Percentiles rank a stretch among this genome's conserved stretches.
Conservation (phyloP, 2,888 invertebrate genomes). For the Sarcophaga carnaria region DNA sequence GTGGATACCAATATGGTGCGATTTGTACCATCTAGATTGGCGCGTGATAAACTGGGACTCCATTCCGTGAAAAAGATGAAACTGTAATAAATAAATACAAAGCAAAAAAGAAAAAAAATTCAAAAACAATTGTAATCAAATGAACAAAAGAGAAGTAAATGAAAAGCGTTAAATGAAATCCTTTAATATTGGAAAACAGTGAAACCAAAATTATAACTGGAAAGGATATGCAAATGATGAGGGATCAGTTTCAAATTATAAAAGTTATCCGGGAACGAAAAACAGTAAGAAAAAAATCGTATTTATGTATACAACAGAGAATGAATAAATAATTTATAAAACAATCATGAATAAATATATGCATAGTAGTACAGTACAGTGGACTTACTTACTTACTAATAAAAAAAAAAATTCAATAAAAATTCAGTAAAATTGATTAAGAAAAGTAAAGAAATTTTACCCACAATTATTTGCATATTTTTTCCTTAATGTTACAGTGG, state of each 20-base stretch:
- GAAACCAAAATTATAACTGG: constrained; percentile 20
- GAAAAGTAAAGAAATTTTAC: no score
- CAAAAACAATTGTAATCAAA: background rate
- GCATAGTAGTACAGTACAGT: constrained; percentile 5
- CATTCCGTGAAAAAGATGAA: constrained; percentile 90
- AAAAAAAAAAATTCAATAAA: background rate
- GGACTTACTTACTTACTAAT: no score
- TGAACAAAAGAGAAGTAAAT: background rate
- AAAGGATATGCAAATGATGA: constrained; percentile 28
- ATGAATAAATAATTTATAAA: constrained; percentile 57
- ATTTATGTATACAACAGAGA: constrained; percentile 12
- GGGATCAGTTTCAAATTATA: constrained; percentile 30
- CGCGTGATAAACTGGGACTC: constrained; percentile 86
- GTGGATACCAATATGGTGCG: constrained; percentile 85
- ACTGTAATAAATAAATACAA: constrained; percentile 79
- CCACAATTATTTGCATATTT: no score
- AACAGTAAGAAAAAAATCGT: constrained; percentile 41
- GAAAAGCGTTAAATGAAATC: constrained; percentile 17
- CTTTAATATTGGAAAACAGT: background rate
- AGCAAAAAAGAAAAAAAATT: constrained; percentile 11
- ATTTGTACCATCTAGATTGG: constrained; percentile 86
- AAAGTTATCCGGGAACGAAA: background rate
- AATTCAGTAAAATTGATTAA: no score
- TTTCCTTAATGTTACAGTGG: no score
- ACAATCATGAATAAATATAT: constrained; percentile 48